Base-by-base conservation (phyloP, 2,888 invertebrate genomes). In the Apodemia zela region DNA sequence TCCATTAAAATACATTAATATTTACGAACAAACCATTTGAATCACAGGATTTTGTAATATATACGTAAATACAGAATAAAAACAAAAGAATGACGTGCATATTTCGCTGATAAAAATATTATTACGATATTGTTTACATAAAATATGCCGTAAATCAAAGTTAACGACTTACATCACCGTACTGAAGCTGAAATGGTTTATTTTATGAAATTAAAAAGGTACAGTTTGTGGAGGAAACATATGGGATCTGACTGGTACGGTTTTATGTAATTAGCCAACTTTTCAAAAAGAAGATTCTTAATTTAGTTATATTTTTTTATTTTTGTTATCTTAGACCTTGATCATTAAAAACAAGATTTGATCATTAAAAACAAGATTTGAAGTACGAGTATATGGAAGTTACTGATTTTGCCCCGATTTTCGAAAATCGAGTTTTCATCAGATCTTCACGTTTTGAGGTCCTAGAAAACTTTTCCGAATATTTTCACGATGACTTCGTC, bases 101-200 rank as follows among this genome's bases (percentile, higher is more conserved):
- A 18, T 51, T 35, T 51, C 18, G 21, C 35, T 54, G 54, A 29
- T 29, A 59, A 59, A 57, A 51, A 35, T 57, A 29, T 29, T 59
- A 62, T 29, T 45, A 62, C 58, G 13, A 70, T 68, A 67, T 71
- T 67, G 65, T 69, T 68, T 67, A 66, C 68, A 71, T 71, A 67
- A 68, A 71, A 67, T 65, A 66, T 65, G 67, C 58, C 63, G 67
- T 73, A 73, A 72, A 72, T 73, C 72, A 71, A 68, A 68, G 62
- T 68, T 69, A 68, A 73, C 70, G 69, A 67, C 59, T 66, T 60
- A 51, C 63, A 58, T 47, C 65, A 63, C 62, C 63, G 42, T 45
- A 21, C 42, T 60, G 21, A 15, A 38, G 54, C 54, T 54, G 54
- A 18, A 54, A 54, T 25, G 25, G 18, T 54, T 54, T 54, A 54